Conservation (phyloP, 1,140 invertebrate species). For the Argopecten irradians region DNA sequence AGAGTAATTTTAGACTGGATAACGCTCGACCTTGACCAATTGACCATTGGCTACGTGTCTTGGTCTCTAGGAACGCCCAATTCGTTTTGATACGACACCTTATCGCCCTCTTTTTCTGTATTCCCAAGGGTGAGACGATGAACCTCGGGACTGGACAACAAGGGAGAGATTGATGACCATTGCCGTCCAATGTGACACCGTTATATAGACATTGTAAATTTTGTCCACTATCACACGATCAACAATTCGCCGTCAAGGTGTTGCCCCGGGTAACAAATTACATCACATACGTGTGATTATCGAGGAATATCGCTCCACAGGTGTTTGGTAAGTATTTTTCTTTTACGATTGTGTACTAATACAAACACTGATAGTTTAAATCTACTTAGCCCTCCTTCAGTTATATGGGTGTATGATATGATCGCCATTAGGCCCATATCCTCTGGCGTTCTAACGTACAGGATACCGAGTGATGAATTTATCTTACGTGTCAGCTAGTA, state of each 20-base stretch:
- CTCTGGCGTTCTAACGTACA: not conserved
- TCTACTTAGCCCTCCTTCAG: not conserved
- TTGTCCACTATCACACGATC: not conserved
- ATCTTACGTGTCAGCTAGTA: too few species aligned
- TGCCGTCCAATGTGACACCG: not conserved
- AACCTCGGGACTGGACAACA: not conserved
- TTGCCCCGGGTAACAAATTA: not conserved
- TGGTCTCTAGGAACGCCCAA: not conserved
- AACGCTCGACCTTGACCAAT: not conserved
- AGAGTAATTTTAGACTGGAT: not conserved
- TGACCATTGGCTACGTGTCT: not conserved
- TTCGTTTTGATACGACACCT: not conserved
- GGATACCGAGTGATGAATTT: not conserved
- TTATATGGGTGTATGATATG: not conserved
- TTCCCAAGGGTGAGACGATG: conserved; percentile 12
- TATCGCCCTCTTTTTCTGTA: not conserved
- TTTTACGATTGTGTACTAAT: not conserved
- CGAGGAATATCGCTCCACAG: not conserved
- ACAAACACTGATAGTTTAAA: not conserved
- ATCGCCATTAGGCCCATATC: not conserved
- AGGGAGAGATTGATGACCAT: not conserved
- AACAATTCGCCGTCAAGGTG: not conserved
- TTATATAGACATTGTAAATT: conserved; percentile 10
- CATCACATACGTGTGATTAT: not conserved
- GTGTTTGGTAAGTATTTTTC: not conserved